phyloP scores from a whole-genome alignment of 2,888 invertebrate species.

The Ametastegia equiseti region DNA sequence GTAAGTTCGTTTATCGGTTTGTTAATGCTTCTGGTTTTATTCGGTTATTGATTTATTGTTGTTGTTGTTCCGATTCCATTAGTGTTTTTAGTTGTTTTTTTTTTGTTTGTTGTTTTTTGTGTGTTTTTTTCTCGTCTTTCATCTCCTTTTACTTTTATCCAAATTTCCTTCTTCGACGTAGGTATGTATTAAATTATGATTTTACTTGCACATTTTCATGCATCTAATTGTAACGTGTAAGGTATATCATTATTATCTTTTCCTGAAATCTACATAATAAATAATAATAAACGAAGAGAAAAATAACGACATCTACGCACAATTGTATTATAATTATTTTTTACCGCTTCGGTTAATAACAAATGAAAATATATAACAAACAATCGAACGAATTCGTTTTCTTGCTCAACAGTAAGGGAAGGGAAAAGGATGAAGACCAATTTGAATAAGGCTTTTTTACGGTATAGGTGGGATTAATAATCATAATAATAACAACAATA shows the following conservation, averaged over 20 bases:
- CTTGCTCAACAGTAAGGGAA: no score
- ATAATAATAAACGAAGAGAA: neutral
- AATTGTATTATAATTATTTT: neutral
- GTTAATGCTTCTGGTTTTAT: no score
- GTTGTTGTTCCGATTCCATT: no score
- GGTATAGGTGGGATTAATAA: no score
- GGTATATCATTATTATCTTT: slow-evolving; percentile 9
- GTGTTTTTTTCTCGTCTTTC: neutral
- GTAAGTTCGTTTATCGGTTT: no score
- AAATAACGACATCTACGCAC: slow-evolving; percentile 6
- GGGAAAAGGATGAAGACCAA: no score
- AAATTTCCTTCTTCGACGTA: neutral
- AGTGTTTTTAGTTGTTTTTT: slow-evolving; percentile 36
- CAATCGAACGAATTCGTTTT: no score
- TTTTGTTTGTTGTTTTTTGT: slow-evolving; percentile 59
- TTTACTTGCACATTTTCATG: no score
- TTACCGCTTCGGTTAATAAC: neutral
- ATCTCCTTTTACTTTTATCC: neutral
- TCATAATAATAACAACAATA: no score
- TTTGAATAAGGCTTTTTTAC: no score
- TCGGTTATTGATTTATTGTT: no score
- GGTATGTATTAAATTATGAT: no score
- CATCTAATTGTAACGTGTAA: neutral
- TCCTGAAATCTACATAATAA: slow-evolving; percentile 29
- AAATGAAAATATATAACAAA: neutral